Evolutionary conservation across 2,888 invertebrate genomes (phyloP).

Genomic region (Dioctria linearis): DNA sequence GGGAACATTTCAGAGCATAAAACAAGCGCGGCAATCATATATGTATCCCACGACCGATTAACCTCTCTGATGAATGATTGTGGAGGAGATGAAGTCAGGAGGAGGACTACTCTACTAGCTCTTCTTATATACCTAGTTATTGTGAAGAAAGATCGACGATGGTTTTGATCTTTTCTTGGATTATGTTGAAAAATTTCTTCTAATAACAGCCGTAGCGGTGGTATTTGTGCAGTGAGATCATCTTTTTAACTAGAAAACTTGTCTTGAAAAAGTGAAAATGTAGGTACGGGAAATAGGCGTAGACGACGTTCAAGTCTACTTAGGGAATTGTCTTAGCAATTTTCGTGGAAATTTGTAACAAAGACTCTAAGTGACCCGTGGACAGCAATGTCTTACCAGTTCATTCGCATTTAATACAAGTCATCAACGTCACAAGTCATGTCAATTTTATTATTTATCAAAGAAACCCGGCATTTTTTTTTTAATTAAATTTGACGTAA

Average conservation of each 20-base stretch:
- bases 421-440: neutral
- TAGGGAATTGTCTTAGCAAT: neutral
- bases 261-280: neutral
- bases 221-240: slow-evolving; percentile 24
- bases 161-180: neutral
- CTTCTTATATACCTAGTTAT: neutral
- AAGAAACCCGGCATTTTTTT: too few relatives aligned
- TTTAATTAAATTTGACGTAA: too few relatives aligned
- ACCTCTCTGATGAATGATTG: slow-evolving; percentile 10
- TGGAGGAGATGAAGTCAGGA: too few relatives aligned
- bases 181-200: neutral
- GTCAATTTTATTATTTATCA: neutral
- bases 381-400: neutral
- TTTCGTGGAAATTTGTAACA: slow-evolving; percentile 5
- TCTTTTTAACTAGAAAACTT: slow-evolving; percentile 25
- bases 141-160: neutral
- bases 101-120: neutral
- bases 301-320: too few relatives aligned
- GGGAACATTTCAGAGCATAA: neutral
- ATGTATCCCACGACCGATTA: neutral
- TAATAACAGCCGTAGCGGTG: neutral
- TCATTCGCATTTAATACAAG: neutral
- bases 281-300: too few relatives aligned
- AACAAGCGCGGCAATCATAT: neutral
- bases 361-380: neutral